Percentiles rank a stretch among this genome's conserved stretches.
These are phyloP conservation scores for Helarctos malayanus DNA, from an alignment of 2,797 vertebrate genomes.

Conservation along the genomic window DNA sequence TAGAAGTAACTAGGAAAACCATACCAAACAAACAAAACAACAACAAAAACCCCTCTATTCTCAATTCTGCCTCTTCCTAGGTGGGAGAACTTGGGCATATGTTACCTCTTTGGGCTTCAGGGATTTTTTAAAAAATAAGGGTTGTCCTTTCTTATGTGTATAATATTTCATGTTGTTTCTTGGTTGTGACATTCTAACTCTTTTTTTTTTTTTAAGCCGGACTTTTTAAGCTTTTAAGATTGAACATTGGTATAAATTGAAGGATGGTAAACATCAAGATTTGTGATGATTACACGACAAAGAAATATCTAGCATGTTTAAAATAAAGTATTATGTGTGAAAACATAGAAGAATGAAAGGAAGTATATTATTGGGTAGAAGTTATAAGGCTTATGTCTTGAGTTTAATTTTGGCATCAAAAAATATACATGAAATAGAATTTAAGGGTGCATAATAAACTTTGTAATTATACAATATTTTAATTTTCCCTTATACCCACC, in stretches of 20 bases:
- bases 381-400: too few species aligned
- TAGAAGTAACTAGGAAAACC: not conserved
- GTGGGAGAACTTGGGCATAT: not conserved
- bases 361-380: not conserved
- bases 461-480: not conserved
- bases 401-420: constrained; percentile 1
- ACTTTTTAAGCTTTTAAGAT: not conserved
- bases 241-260: not conserved
- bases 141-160: not conserved
- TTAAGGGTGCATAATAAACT: not conserved
- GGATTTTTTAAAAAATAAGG: not conserved
- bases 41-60: not conserved
- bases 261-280: not conserved
- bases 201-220: not conserved
- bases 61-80: not conserved
- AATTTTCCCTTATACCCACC: not conserved
- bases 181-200: not conserved
- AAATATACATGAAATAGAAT: not conserved
- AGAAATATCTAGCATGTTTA: not conserved
- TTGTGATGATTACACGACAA: not conserved
- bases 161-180: not conserved
- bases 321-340: not conserved
- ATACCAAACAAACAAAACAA: not conserved
- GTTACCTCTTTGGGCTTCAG: not conserved
- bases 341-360: not conserved